phyloP scores from a whole-genome alignment of 1,140 invertebrate genomes.

The Rhyacophila brunnea region DNA sequence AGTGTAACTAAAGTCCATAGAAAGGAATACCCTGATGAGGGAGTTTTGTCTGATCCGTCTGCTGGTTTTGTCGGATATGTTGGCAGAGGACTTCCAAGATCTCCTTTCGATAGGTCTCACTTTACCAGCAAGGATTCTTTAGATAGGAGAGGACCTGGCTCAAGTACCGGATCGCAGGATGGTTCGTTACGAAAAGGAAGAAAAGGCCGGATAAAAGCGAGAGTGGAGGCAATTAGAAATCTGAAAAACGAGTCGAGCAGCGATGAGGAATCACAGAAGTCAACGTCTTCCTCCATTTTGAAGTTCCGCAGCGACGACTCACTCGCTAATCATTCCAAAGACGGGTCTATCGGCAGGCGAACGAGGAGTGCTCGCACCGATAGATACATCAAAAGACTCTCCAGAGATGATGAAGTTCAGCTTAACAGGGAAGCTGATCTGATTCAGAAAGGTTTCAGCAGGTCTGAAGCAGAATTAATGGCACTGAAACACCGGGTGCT shows the following conservation, averaged over 20 bases:
- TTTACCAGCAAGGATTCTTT: slow-evolving; percentile 31
- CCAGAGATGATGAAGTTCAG: slow-evolving; percentile 64
- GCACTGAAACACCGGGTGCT: slow-evolving; percentile 40
- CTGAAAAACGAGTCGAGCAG: slow-evolving; percentile 66
- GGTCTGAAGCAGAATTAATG: slow-evolving; percentile 53
- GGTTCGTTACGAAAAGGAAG: slow-evolving; percentile 55
- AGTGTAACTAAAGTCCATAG: slow-evolving; percentile 47
- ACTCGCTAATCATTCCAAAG: slow-evolving; percentile 54
- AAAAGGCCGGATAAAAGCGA: slow-evolving; percentile 61
- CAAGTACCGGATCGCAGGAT: slow-evolving; percentile 53
- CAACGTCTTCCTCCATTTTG: slow-evolving; percentile 62
- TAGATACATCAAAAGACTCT: slow-evolving; percentile 72
- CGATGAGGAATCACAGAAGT: slow-evolving; percentile 67
- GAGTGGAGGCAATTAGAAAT: slow-evolving; percentile 64
- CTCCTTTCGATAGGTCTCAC: slow-evolving; percentile 37
- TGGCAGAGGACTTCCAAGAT: slow-evolving; percentile 43
- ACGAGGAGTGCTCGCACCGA: slow-evolving; percentile 71
- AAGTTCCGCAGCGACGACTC: slow-evolving; percentile 68
- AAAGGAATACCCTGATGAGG: slow-evolving; percentile 52
- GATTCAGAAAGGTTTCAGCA: slow-evolving; percentile 50
- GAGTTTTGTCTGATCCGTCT: slow-evolving; percentile 55
- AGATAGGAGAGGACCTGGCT: slow-evolving; percentile 36
- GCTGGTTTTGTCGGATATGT: slow-evolving; percentile 52
- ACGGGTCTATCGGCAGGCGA: slow-evolving; percentile 53
- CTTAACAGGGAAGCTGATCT: slow-evolving; percentile 58